Evolutionary conservation across 2,797 vertebrate species (phyloP).

Genomic region (Thunnus albacares): DNA sequence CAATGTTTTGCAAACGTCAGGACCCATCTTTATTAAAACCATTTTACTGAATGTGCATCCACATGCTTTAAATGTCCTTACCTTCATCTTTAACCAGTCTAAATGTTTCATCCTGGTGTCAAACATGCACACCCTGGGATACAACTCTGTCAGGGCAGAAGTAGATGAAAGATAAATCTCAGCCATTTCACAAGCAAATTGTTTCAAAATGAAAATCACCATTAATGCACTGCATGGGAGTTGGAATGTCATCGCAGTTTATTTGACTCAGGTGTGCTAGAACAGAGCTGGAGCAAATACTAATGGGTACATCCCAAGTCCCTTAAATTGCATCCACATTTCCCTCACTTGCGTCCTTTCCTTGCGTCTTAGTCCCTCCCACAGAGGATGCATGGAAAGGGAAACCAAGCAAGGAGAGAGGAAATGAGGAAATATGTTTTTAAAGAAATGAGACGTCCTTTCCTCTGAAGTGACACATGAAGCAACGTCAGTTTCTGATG

Average conservation of each 20-base stretch:
- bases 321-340: no score
- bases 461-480: no score
- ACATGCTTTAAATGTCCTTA: background rate
- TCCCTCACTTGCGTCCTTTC: no score
- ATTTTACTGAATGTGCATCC: background rate
- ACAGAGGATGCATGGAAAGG: no score
- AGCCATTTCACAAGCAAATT: background rate
- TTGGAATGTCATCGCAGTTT: fast-evolving
- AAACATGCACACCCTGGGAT: background rate
- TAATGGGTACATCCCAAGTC: no score
- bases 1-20: background rate
- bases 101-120: background rate
- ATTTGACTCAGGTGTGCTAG: constrained; percentile 2
- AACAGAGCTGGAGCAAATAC: no score
- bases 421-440: no score
- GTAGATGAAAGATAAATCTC: no score
- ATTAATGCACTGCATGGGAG: background rate
- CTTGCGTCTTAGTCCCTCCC: no score
- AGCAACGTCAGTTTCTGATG: no score
- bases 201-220: background rate
- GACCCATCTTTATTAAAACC: background rate
- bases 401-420: no score
- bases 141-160: background rate
- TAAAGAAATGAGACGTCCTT: no score
- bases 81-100: background rate